Evolutionary conservation across 2,888 invertebrate species (phyloP).

Genomic region (Lissonota sp.): DNA sequence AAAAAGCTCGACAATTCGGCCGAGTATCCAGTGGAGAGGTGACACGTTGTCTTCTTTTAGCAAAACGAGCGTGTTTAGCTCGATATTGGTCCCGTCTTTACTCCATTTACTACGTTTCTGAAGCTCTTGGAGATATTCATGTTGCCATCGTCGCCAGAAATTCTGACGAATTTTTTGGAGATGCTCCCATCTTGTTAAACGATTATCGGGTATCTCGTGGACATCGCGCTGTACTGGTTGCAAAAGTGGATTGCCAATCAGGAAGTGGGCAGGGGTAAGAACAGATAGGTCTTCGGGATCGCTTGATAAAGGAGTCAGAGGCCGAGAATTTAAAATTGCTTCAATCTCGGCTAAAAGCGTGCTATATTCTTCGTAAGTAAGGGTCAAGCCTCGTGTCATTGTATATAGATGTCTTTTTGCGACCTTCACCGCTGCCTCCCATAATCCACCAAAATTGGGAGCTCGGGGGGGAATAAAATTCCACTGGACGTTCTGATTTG

Average conservation of each 20-base stretch:
- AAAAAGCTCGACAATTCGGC: conserved; percentile 67
- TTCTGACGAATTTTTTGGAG: conserved; percentile 61
- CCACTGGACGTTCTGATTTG: not conserved
- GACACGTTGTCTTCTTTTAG: conserved; percentile 73
- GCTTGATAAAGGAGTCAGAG: not conserved
- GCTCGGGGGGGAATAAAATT: not conserved
- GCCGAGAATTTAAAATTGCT: not conserved
- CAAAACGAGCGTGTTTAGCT: conserved; percentile 71
- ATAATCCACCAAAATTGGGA: not conserved
- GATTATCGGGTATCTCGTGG: conserved; percentile 29
- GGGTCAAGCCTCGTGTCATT: not conserved
- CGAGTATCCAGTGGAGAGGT: conserved; percentile 72
- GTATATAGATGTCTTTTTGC: not conserved
- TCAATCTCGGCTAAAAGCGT: not conserved
- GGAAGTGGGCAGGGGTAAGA: conserved; percentile 19
- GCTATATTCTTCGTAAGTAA: not conserved
- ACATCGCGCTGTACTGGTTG: conserved; percentile 41
- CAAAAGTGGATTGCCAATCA: conserved; percentile 38
- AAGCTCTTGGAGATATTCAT: conserved; percentile 57
- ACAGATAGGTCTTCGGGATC: not conserved
- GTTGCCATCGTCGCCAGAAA: conserved; percentile 53
- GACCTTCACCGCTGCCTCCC: not conserved
- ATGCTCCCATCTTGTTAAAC: conserved; percentile 65
- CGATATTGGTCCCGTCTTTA: conserved; percentile 45
- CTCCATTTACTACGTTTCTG: conserved; percentile 56